phyloP scores from a whole-genome alignment of 2,113 vertebrate species.

The Hepsetus odoe region DNA sequence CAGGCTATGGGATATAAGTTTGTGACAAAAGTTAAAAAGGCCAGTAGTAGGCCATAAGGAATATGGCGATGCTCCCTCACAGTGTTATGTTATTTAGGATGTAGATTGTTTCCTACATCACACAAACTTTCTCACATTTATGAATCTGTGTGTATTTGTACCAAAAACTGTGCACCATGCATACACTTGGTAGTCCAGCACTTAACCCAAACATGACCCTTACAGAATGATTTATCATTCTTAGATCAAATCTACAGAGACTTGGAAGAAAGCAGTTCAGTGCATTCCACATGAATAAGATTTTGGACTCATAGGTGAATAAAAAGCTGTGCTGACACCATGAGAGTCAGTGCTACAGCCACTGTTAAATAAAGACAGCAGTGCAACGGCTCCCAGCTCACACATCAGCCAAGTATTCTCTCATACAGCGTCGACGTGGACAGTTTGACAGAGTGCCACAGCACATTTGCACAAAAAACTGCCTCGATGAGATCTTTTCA shows the following conservation, averaged over 20 bases:
- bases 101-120: slow-evolving; percentile 5
- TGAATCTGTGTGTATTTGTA: neutral
- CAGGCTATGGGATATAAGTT: neutral
- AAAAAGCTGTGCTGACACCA: slow-evolving; percentile 27
- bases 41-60: slow-evolving; percentile 11
- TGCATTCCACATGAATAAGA: neutral
- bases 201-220: slow-evolving; percentile 2
- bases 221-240: neutral
- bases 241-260: neutral
- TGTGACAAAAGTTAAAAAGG: neutral
- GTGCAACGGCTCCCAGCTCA: slow-evolving; percentile 13
- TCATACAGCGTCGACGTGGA: slow-evolving; percentile 59
- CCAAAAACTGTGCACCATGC: slow-evolving; percentile 4
- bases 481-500: slow-evolving; percentile 19
- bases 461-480: slow-evolving; percentile 46
- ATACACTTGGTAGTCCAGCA: slow-evolving; percentile 10
- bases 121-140: neutral
- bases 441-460: slow-evolving; percentile 50
- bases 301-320: slow-evolving; percentile 8
- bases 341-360: slow-evolving; percentile 12
- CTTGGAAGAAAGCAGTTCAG: neutral
- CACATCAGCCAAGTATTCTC: slow-evolving; percentile 47
- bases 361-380: slow-evolving; percentile 16
- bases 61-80: neutral
- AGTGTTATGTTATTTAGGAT: neutral